Evolutionary conservation across 2,888 invertebrate species (phyloP), one percentile per base, ranked within the genome.

Genomic region (Halictus quadricinctus): DNA sequence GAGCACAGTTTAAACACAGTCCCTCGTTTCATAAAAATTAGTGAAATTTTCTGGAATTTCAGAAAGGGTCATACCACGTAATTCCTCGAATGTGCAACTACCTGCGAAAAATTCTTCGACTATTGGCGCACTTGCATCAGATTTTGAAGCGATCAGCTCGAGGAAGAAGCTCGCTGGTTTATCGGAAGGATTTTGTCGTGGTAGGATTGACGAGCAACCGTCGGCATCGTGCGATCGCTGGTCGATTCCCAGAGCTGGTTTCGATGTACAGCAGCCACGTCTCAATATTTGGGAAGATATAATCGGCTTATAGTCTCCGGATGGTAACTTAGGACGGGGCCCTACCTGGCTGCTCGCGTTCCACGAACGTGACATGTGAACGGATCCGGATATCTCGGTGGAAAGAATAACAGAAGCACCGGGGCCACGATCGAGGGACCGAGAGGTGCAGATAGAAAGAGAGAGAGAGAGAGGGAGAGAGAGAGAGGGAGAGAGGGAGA

Each of bases 251-350:
- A 79, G 73, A 76, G 89, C 79, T 85, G 88, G 84, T 85, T 85
- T 87, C 85, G 90, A 82, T 86, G 88, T 79, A 79, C 86, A 80
- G 80, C 88, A 88, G 89, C 90, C 90, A 89, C 88, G 92, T 93
- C 92, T 93, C 91, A 92, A 93, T 93, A 93, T 93, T 93, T 93
- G 91, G 93, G 91, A 91, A 91, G 91, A 90, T 91, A 91, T 93
- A 93, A 93, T 93, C 93, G 93, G 93, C 92, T 93, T 93, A 93
- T 89, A 91, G 91, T 91, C 88, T 88, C 84, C 72, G 81, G 85
- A 66, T 83, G 82, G 88, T 89, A 90, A 85, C 84, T 89, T 85
- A 83, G 90, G 86, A 87, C 82, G 50, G 79, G 82, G 78, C 58
- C 84, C 88, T 90, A 89, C 87, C 90, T 90, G 90, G 82, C 73